A percentile compares a stretch with the other conserved stretches of the same genome.
Evolutionary conservation across 2,113 vertebrate genomes (phyloP).

Genomic region (Meles meles): DNA sequence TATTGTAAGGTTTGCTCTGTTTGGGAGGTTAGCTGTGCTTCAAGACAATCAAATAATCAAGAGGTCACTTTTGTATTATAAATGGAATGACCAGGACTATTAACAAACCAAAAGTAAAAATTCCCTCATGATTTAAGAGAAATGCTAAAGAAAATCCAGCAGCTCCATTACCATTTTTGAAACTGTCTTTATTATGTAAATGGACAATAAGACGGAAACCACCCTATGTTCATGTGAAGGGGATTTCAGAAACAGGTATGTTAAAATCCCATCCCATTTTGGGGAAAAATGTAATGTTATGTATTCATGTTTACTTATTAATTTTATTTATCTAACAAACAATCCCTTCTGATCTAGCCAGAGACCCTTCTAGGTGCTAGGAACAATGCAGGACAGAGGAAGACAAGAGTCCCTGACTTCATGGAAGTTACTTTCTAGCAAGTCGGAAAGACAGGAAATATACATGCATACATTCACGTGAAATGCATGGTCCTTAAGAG

Average conservation of each 20-base stretch:
- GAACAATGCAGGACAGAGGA: neutral
- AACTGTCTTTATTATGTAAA: neutral
- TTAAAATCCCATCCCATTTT: neutral
- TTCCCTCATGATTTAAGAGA: neutral
- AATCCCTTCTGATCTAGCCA: neutral
- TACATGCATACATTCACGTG: fast-evolving
- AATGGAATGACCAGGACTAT: neutral
- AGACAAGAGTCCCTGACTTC: neutral
- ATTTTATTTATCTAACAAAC: neutral
- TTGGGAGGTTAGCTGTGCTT: neutral
- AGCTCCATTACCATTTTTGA: neutral
- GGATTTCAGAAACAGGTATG: neutral
- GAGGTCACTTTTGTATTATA: neutral
- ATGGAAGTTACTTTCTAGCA: neutral
- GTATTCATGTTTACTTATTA: neutral
- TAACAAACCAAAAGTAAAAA: neutral
- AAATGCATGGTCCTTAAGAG: fast-evolving
- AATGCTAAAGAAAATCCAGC: neutral
- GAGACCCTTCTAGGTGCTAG: neutral
- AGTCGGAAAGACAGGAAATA: neutral
- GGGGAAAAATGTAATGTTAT: neutral
- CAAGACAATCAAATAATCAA: neutral
- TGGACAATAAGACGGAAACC: neutral
- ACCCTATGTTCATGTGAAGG: neutral
- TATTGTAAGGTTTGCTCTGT: neutral